Conservation (phyloP, 2,113 vertebrate genomes). For the Seriola dumerili region DNA sequence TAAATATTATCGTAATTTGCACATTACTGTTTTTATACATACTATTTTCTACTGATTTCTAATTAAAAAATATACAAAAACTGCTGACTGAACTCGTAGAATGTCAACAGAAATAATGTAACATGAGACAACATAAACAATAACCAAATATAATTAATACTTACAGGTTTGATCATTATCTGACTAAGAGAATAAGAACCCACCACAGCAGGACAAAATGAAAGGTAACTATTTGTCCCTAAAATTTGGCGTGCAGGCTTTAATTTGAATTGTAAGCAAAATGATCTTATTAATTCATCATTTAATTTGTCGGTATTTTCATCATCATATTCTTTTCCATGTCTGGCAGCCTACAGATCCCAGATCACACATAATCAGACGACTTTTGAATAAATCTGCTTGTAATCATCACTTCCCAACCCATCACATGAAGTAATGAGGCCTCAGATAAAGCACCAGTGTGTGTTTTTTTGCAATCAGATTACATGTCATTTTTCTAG, state of each 20-base stretch:
- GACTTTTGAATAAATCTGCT: slow-evolving; percentile 10
- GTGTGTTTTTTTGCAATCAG: not conserved
- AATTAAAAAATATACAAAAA: no score
- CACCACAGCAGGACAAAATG: not conserved
- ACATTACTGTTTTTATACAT: no score
- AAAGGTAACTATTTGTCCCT: not conserved
- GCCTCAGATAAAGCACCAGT: slow-evolving; percentile 4
- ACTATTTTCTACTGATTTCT: no score
- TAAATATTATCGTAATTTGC: no score
- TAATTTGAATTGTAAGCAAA: not conserved
- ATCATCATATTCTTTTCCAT: not conserved
- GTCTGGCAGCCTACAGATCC: slow-evolving; percentile 11
- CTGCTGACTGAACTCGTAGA: no score
- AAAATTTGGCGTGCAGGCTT: not conserved
- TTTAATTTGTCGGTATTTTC: slow-evolving; percentile 27
- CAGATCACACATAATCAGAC: slow-evolving; percentile 20
- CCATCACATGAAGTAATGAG: slow-evolving; percentile 6
- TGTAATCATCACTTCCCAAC: slow-evolving; percentile 14
- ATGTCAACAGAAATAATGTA: no score
- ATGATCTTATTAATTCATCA: not conserved
- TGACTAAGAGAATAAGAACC: not conserved
- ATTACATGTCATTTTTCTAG: not conserved
- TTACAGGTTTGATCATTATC: not conserved
- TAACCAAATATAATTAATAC: not conserved
- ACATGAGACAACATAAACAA: no score